phyloP scores from a whole-genome alignment of 2,888 invertebrate genomes.

The Plagodis pulveraria region DNA sequence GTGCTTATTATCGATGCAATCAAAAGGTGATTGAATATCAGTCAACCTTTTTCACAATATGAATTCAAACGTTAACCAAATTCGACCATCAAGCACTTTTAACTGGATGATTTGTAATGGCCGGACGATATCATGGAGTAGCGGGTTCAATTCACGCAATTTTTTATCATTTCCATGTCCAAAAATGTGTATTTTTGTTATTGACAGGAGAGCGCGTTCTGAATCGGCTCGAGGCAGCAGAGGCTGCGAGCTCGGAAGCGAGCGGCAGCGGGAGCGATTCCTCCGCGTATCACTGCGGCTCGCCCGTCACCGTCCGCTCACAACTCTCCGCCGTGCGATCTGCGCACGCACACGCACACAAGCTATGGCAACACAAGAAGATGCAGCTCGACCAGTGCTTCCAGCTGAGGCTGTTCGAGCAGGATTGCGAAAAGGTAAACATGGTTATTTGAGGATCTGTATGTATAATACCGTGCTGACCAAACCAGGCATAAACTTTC shows the following conservation, averaged over 20 bases:
- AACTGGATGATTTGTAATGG: no score
- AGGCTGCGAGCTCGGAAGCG: slow-evolving; percentile 83
- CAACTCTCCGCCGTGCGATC: slow-evolving; percentile 95
- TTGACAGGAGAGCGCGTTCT: slow-evolving; percentile 88
- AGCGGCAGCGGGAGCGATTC: slow-evolving; percentile 87
- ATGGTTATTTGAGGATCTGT: no score
- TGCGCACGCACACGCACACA: slow-evolving; percentile 95
- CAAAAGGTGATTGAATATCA: no score
- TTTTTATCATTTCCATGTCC: no score
- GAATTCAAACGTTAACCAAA: no score
- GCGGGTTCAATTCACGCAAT: no score
- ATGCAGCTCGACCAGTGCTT: slow-evolving; percentile 98
- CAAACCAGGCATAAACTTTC: no score
- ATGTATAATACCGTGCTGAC: no score
- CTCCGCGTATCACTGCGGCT: slow-evolving; percentile 89
- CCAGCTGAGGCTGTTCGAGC: slow-evolving; percentile 97
- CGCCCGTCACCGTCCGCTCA: slow-evolving; percentile 89
- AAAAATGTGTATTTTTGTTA: background rate
- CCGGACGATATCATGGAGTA: no score
- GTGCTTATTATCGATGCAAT: no score
- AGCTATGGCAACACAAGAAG: slow-evolving; percentile 97
- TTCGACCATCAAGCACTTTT: no score
- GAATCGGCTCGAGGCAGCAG: slow-evolving; percentile 85
- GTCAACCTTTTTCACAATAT: no score
- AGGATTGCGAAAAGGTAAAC: slow-evolving; percentile 96